These are phyloP conservation scores for Sturnira hondurensis DNA, from an alignment of 2,113 vertebrate species.

Conservation along the genomic window DNA sequence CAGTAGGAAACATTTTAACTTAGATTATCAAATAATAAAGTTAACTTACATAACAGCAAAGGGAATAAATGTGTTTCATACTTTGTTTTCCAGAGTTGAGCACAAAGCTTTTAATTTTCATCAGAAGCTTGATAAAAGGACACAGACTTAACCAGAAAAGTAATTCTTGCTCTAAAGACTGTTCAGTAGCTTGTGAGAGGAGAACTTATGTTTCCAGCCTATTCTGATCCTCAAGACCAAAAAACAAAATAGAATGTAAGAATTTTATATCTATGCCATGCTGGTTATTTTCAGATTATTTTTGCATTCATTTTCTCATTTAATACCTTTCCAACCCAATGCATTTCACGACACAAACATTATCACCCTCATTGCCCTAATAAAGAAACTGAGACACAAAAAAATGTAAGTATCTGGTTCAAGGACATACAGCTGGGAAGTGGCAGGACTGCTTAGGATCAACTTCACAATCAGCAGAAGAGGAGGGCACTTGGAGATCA, in stretches of 20 bases:
- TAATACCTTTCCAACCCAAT: conserved; percentile 9
- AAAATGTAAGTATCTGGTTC: conserved; percentile 6
- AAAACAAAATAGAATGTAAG: not conserved
- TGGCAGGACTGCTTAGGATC: not conserved
- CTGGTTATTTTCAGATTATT: conserved; percentile 17
- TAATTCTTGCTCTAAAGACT: not conserved
- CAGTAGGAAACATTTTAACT: conserved; percentile 42
- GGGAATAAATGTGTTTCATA: not conserved
- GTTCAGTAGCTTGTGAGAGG: not conserved
- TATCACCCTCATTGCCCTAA: not conserved
- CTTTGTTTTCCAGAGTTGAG: conserved; percentile 15
- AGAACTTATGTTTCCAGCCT: not conserved
- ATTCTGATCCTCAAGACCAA: not conserved
- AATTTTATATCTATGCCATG: not conserved
- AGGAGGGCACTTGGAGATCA: not conserved
- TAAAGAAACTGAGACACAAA: not conserved
- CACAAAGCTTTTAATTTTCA: conserved; percentile 34
- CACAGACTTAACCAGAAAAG: not conserved
- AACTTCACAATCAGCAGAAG: not conserved
- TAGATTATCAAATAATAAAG: conserved; percentile 33
- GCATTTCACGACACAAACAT: not conserved
- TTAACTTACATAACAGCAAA: conserved; percentile 21
- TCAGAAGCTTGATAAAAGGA: conserved; percentile 16
- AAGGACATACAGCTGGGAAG: not conserved
- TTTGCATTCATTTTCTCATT: not conserved